A percentile compares a stretch with the other conserved stretches of the same genome.
Conservation (phyloP, 2,888 invertebrate species). For the Nezara viridula region DNA sequence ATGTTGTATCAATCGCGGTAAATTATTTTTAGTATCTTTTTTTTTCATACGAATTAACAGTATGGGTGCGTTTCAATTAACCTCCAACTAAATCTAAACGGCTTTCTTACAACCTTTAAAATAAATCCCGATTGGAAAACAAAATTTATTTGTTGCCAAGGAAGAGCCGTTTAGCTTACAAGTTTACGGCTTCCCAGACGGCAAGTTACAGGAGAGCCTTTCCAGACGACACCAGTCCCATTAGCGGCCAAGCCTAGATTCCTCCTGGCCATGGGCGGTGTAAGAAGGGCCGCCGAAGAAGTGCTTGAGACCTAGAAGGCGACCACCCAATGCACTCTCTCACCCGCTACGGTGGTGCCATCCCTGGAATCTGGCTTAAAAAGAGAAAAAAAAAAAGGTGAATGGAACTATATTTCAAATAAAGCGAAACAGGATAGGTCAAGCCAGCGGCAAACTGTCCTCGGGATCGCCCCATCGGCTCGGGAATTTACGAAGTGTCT, state of each 20-base stretch:
- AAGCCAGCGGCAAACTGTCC: background rate
- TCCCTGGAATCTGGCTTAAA: conserved; percentile 43
- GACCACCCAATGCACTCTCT: conserved; percentile 49
- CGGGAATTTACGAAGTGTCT: background rate
- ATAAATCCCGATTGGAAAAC: background rate
- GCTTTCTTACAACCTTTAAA: no score
- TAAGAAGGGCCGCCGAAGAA: conserved; percentile 47
- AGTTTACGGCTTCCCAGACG: background rate
- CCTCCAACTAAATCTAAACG: no score
- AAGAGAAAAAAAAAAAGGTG: conserved; percentile 17
- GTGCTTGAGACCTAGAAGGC: conserved; percentile 30
- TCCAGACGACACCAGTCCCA: conserved; percentile 25
- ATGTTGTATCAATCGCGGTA: no score
- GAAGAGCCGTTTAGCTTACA: background rate
- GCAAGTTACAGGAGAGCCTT: conserved; percentile 18
- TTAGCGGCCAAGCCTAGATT: conserved; percentile 36
- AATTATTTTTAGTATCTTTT: no score
- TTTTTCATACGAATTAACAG: no score
- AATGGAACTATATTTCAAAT: conserved; percentile 40
- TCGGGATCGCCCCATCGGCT: background rate
- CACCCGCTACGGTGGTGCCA: conserved; percentile 36
- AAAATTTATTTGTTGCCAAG: background rate
- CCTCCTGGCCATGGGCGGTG: conserved; percentile 25
- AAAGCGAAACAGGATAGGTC: background rate
- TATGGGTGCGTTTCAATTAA: no score